Evolutionary conservation across 64 coral and sea anemone genomes (phyloP), one percentile per base, ranked within the genome.

Genomic region (Actinia equina): DNA sequence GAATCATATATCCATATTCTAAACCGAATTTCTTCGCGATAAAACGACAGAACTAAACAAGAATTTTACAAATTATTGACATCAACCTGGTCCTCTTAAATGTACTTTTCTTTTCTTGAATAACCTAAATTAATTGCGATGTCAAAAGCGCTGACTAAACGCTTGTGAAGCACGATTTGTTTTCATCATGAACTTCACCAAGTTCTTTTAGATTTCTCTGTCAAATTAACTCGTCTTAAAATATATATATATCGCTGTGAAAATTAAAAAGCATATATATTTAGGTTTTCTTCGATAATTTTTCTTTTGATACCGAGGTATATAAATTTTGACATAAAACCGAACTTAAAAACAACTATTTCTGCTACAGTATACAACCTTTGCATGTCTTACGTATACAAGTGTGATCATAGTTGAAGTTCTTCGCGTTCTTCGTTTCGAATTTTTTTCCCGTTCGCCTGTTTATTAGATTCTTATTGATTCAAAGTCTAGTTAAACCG

Each of bases 131-230:
- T 8, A 6, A 69, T 69, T 20, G 18, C 22, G 20, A 22, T 69
- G 63, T 69, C 63, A 69, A 69, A 69, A 69, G 63, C 63, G 63
- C 63, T 69, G 63, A 69, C 63, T 69, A 69, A 69, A 69, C 63
- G 22, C 63, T 69, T 8, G 63, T 20, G 5, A 18, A 69, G 22
- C n/a, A 1, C 63, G 22, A 69, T 9, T 60, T 60, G 16, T 18
- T 17, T 60, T 60, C 59, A 69, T 69, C n/a, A 69, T 69, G 22
- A 25, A n/a, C 26, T 74, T 74, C 69, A 41, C 42, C 23, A 41
- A 74, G 69, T 13, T 30, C 17, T 65, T 65, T 6, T n/a, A n/a
- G 22, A 22, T 65, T 65, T 20, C 69, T 74, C 69, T 27, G 69
- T 74, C n/a, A 74, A 74, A 74, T 74, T 30, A 74, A 41, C 15